Evolutionary conservation across 2,888 invertebrate genomes (phyloP).

Genomic region (Carcina quercana): DNA sequence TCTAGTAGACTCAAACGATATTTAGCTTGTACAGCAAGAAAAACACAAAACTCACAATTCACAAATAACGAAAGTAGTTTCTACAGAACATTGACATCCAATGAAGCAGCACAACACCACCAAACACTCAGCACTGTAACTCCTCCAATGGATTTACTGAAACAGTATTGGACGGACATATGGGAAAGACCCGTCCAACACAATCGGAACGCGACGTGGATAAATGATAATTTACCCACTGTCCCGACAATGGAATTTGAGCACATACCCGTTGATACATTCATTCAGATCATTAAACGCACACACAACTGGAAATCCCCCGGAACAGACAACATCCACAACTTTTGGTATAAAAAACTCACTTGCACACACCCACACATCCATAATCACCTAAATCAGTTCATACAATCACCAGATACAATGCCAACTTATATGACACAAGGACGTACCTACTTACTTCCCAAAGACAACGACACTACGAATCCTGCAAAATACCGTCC

Average conservation of each 20-base stretch:
- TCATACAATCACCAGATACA: neutral
- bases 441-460: constrained; percentile 15
- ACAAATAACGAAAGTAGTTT: constrained; percentile 14
- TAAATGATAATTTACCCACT: constrained; percentile 10
- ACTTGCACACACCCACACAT: constrained; percentile 7
- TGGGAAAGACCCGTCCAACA: constrained; percentile 10
- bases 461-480: constrained; percentile 8
- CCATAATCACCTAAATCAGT: constrained; percentile 8
- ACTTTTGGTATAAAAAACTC: constrained; percentile 14
- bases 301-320: constrained; percentile 14
- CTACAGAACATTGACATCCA: constrained; percentile 9
- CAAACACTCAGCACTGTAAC: constrained; percentile 2
- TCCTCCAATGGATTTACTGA: neutral
- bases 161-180: constrained; percentile 13
- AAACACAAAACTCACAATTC: constrained; percentile 14
- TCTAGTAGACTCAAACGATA: constrained; percentile 13
- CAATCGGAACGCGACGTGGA: constrained; percentile 13
- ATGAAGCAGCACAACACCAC: neutral
- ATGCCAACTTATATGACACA: constrained; percentile 11
- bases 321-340: constrained; percentile 12
- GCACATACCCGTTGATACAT: constrained; percentile 9
- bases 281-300: constrained; percentile 6
- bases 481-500: constrained; percentile 17
- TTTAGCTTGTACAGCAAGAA: constrained; percentile 12
- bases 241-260: constrained; percentile 15